Evolutionary conservation across 2,888 invertebrate species (phyloP), one percentile per base, ranked within the genome.

Genomic region (Pristionchus entomophagus): DNA sequence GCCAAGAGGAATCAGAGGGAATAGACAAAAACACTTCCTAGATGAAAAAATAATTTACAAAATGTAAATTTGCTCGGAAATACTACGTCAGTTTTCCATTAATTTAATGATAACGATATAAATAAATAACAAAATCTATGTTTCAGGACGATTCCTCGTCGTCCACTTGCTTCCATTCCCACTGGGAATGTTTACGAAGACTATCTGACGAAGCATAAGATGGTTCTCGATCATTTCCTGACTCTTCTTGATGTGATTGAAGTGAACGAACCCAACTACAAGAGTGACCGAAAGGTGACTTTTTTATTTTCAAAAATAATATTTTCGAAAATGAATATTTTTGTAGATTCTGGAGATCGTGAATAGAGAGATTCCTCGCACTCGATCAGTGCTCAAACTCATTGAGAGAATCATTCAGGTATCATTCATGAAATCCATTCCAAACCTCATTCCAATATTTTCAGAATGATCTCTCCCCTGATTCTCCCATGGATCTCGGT

Each of bases 111-210:
- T n/a, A n/a, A n/a, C n/a, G n/a, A n/a, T n/a, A n/a, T n/a, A n/a
- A n/a, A n/a, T n/a, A n/a, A n/a, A n/a, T n/a, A n/a, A n/a, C n/a
- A n/a, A n/a, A n/a, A n/a, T n/a, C n/a, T n/a, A n/a, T n/a, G n/a
- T n/a, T 65, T 32, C 65, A 65, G 65, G 32, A 19, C 65, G n/a
- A 65, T 65, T 17, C 65, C 65, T 19, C 65, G 65, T 65, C 65
- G 65, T 65, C 65, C 65, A 19, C 65, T 65, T 26, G 65, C 65
- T 4, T 35, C 35, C 65, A 14, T 65, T 19, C 65, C 65, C 19
- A 17, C 35, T 65, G 35, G 32, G 1, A 35, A 65, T 65, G 35
- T 3, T 4, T 35, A n/a, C 35, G 26, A 26, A 17, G 65, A 65
- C 35, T 32, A 65, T 35, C 2, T 35, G 35, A 65, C 32, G 35